Percentiles rank a stretch among this genome's conserved stretches.
These are phyloP conservation scores for Cataglyphis albicans DNA, from an alignment of 2,888 invertebrate genomes.

Conservation along the genomic window DNA sequence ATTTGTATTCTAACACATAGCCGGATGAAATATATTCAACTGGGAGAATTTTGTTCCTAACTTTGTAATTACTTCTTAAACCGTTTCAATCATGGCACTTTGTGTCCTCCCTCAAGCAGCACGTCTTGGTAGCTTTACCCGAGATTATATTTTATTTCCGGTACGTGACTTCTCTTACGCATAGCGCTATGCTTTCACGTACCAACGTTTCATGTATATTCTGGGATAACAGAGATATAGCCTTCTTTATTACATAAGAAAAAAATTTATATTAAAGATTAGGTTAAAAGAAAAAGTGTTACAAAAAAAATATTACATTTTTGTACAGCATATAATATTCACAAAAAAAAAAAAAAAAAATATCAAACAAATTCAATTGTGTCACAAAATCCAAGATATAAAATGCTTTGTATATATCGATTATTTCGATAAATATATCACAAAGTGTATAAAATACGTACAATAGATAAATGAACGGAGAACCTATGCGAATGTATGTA, in stretches of 20 bases:
- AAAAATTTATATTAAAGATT: constrained; percentile 11
- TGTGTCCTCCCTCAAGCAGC: constrained; percentile 36
- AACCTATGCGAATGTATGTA: constrained; percentile 15
- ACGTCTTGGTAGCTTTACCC: constrained; percentile 37
- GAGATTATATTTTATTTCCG: constrained; percentile 51
- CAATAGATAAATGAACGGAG: constrained; percentile 14
- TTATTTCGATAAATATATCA: constrained; percentile 32
- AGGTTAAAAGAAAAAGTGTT: background rate
- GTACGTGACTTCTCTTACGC: constrained; percentile 48
- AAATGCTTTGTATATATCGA: constrained; percentile 24
- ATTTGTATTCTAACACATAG: background rate
- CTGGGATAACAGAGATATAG: background rate
- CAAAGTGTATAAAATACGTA: background rate
- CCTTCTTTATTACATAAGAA: constrained; percentile 7
- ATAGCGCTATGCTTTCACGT: constrained; percentile 13
- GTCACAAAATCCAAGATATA: background rate
- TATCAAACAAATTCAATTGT: constrained; percentile 17
- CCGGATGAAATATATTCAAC: constrained; percentile 32
- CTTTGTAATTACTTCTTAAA: constrained; percentile 51
- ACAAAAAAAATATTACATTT: background rate
- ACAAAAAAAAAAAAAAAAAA: constrained; percentile 1
- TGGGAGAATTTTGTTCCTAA: constrained; percentile 24
- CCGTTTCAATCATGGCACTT: constrained; percentile 45
- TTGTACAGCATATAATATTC: background rate
- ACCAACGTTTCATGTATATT: constrained; percentile 24